Evolutionary conservation across 2,797 vertebrate species (phyloP), one percentile per base, ranked within the genome.

Genomic region (Paratrypauchen microcephalus): DNA sequence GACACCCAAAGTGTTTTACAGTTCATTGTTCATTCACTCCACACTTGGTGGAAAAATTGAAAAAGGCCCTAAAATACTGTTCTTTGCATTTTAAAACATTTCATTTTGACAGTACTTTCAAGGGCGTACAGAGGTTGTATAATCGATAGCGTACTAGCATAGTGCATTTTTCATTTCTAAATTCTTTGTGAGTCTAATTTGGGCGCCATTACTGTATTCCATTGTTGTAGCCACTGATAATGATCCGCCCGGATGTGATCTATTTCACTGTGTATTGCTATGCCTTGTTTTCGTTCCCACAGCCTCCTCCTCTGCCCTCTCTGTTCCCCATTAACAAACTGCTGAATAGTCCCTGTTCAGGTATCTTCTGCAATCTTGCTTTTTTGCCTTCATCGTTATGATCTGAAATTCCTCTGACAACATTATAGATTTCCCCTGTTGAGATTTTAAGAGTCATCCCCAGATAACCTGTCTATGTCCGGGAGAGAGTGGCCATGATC

Each of bases 101-200:
- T 12, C 12, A 57, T 15, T 57, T 57, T 57, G 13, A 0, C 2
- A 57, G 5, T 15, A 57, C 55, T 57, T 57, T 57, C 55, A 57
- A 26, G 11, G 24, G 4, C 23, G 13, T 15, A 13, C 56, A n/a
- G 32, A 77, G 65, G 58, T 65, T 18, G 70, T 50, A 66, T 24
- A 65, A 70, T 41, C 48, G 21, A 78, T 66, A 47, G 56, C 48
- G 56, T 75, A 57, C 70, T 62, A 19, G 69, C 47, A 71, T 21
- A 56, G 57, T 23, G 2, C 67, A 66, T 70, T 86, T 71, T 66
- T 81, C 54, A 64, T 60, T 60, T 76, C 66, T 79, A 64, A 82
- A 82, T 88, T 75, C 66, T n/a, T 82, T 77, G 82, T 69, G 70
- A 75, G 66, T 77, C 65, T 67, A 65, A 79, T 86, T 86, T 68